Base-by-base conservation (phyloP, 1,140 invertebrate species). In the Euura lappo region DNA sequence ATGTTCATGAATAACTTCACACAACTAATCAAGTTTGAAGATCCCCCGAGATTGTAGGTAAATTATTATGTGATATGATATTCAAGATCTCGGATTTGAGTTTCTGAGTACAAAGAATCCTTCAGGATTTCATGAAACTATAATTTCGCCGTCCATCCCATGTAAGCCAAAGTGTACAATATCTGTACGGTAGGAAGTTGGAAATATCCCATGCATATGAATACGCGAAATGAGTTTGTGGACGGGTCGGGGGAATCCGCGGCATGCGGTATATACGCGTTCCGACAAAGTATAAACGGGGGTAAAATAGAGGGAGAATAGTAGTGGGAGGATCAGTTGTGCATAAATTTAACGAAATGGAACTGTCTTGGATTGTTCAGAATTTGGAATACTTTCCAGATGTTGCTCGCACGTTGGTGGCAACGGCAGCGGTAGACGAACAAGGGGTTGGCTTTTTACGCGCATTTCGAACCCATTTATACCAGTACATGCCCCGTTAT, bases 311-410 rank as follows among this genome's bases (percentile, higher is more conserved):
- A 60, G 3, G 51, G 51, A 28, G 28, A 28, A 60, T 11, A 60
- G n/a, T 60, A 60, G 51, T 6, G 51, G 51, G 51, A 11, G 51
- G 51, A 60, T 11, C 51, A n/a, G 8, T 60, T 3, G n/a, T 60
- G 51, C 51, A 60, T 60, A 60, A 60, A 60, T 60, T 60, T 60
- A 8, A 3, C 8, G 3, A n/a, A 60, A 60, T 60, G 51, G 51
- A 60, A 60, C 51, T 60, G 51, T 60, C 51, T 60, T 60, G 51
- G 51, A 60, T 60, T 60, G 51, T 60, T 60, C 51, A 8, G 51
- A 60, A 60, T 60, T 60, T 60, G 8, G 51, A 60, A 60, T 6
- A 5, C 51, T 60, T 60, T 6, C 51, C 51, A 60, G 51, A 60
- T 6, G 51, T n/a, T n/a, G 6, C 51, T 60, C 51, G 28, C 28